These are phyloP conservation scores for Agapornis roseicollis DNA, from an alignment of 2,113 vertebrate species.

Conservation along the genomic window DNA sequence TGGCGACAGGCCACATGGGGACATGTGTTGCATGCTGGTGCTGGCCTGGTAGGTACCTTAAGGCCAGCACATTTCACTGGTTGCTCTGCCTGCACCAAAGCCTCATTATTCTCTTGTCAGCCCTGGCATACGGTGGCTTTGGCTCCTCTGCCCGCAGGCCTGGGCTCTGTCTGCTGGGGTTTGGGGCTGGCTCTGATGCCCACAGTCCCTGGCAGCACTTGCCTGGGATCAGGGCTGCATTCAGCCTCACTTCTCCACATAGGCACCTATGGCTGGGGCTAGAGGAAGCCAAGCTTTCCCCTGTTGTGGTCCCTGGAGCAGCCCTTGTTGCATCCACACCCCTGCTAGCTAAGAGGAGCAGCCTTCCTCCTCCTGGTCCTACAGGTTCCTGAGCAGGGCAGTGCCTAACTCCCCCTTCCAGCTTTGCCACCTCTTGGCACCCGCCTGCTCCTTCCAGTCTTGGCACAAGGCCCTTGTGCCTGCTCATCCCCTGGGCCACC, in stretches of 20 bases:
- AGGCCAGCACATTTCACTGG: background rate
- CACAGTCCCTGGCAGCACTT: background rate
- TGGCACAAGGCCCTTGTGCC: background rate
- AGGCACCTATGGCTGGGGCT: background rate
- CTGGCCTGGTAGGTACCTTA: background rate
- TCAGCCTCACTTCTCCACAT: background rate
- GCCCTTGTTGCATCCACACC: background rate
- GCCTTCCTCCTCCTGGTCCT: background rate
- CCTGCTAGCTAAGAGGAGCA: background rate
- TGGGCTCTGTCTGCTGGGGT: accelerated
- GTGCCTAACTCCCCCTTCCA: background rate
- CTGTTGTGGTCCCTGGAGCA: background rate
- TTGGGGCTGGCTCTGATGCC: background rate
- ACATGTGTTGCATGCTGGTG: background rate
- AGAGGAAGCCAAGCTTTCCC: background rate
- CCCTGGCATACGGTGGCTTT: accelerated
- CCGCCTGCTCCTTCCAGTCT: background rate
- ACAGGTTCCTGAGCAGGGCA: background rate
- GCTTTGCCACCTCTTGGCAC: background rate
- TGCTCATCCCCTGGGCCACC: background rate
- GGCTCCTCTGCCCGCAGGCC: background rate
- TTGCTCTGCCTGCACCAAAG: background rate
- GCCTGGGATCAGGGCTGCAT: background rate
- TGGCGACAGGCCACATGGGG: accelerated
- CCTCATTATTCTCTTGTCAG: background rate